Evolutionary conservation across 1,140 invertebrate species (phyloP).

Genomic region (Colletes latitarsis): DNA sequence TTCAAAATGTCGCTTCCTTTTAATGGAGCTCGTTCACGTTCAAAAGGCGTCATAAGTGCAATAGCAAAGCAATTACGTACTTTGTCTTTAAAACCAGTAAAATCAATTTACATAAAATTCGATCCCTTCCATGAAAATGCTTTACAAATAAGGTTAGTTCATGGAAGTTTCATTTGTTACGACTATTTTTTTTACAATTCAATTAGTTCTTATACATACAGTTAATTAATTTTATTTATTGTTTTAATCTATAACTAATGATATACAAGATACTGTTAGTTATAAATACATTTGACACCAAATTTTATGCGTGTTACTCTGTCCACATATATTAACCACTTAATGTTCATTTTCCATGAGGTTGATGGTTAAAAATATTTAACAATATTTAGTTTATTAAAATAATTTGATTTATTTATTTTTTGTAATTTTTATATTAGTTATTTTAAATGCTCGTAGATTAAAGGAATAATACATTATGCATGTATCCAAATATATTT

Average conservation of each 20-base stretch:
- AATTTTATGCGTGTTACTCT: no score
- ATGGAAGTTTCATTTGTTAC: not conserved
- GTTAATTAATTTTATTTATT: not conserved
- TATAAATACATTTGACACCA: not conserved
- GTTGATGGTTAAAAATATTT: no score
- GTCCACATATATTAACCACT: no score
- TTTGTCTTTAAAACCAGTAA: constrained; percentile 90
- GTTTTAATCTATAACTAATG: not conserved
- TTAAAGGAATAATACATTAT: no score
- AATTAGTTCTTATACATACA: not conserved
- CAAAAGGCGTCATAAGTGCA: constrained; percentile 84
- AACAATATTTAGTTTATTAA: no score
- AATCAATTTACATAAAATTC: constrained; percentile 88
- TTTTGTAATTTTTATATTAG: no score
- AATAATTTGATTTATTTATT: no score
- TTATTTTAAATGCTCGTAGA: no score
- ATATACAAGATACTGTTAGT: not conserved
- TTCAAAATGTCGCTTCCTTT: constrained; percentile 86
- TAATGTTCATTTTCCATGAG: no score
- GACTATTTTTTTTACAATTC: not conserved
- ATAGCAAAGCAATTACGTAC: constrained; percentile 86
- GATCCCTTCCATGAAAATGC: constrained; percentile 91
- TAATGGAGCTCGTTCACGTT: constrained; percentile 84
- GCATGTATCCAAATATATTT: no score
- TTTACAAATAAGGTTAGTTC: constrained; percentile 85